Percentiles rank a stretch among this genome's conserved stretches.
Evolutionary conservation across 2,797 vertebrate genomes (phyloP).

Genomic region (Microctenopoma stevenorrisi): DNA sequence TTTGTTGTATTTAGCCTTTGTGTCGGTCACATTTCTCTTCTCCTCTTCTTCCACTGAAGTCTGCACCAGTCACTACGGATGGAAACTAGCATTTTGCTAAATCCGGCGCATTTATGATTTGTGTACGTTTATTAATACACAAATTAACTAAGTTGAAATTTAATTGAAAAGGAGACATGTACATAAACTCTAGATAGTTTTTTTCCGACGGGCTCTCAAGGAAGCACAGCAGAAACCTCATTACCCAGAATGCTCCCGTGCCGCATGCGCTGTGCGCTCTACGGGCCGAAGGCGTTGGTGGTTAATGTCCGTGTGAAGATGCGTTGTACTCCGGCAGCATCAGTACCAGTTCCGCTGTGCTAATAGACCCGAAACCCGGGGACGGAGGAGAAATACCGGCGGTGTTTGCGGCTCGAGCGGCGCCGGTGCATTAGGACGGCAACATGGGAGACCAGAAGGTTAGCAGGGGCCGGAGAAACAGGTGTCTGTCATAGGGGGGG

Average conservation of each 20-base stretch:
- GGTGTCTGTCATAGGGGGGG: slow-evolving; percentile 62
- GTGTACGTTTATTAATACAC: too few relatives aligned
- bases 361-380: slow-evolving; percentile 41
- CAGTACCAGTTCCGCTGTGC: slow-evolving; percentile 77
- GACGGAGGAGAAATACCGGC: slow-evolving; percentile 32
- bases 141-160: too few relatives aligned
- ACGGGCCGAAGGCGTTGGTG: slow-evolving; percentile 78
- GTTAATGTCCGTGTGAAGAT: slow-evolving; percentile 76
- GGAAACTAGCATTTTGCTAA: too few relatives aligned
- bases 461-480: slow-evolving; percentile 66
- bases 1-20: too few relatives aligned
- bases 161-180: too few relatives aligned
- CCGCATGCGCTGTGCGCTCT: slow-evolving; percentile 71
- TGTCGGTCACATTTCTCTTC: too few relatives aligned
- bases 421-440: slow-evolving; percentile 51
- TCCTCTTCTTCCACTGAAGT: too few relatives aligned
- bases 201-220: slow-evolving; percentile 37
- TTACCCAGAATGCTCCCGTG: slow-evolving; percentile 70
- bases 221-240: slow-evolving; percentile 62
- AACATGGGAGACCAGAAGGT: slow-evolving; percentile 87
- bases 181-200: neutral
- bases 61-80: too few relatives aligned
- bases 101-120: too few relatives aligned
- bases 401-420: slow-evolving; percentile 45
- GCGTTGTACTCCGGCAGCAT: slow-evolving; percentile 81